phyloP scores from a whole-genome alignment of 53 echinoderm and acorn worm genomes.

The Pentamera pediparva region DNA sequence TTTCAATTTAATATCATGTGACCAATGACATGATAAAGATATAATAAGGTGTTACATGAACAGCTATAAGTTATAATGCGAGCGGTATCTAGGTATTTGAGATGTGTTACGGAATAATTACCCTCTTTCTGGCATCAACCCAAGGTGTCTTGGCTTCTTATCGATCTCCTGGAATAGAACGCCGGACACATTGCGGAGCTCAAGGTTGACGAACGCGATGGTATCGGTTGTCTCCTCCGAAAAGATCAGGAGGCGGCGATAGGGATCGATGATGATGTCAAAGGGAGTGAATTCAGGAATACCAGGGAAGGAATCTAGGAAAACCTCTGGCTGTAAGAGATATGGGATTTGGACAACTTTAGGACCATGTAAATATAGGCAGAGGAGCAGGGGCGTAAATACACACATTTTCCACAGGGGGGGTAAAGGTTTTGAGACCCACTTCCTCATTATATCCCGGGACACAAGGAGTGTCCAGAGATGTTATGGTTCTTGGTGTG shows the following conservation, averaged over 20 bases:
- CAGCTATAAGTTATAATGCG: too few relatives aligned
- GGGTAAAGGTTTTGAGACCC: neutral
- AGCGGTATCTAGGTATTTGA: too few relatives aligned
- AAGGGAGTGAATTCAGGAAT: conserved; percentile 42
- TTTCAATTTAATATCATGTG: too few relatives aligned
- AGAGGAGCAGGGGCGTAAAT: too few relatives aligned
- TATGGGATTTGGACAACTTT: neutral
- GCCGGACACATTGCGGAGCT: conserved; percentile 38
- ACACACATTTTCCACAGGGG: too few relatives aligned
- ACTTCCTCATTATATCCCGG: neutral
- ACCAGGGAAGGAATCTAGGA: neutral
- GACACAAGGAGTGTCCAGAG: neutral
- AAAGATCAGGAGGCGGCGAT: conserved; percentile 78
- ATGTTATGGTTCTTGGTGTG: too few relatives aligned
- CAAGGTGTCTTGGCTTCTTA: conserved; percentile 77
- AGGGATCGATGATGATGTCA: conserved; percentile 87
- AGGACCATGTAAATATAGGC: neutral
- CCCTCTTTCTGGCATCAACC: conserved; percentile 79
- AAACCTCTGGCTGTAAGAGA: conserved; percentile 19
- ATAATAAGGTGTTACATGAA: too few relatives aligned
- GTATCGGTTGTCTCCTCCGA: conserved; percentile 62
- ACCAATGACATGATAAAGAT: too few relatives aligned
- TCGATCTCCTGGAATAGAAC: conserved; percentile 52
- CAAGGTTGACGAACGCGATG: conserved; percentile 27
- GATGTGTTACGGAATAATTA: too few relatives aligned